Base-by-base conservation (phyloP, 2,888 invertebrate genomes). In the Drosophila koepferae region DNA sequence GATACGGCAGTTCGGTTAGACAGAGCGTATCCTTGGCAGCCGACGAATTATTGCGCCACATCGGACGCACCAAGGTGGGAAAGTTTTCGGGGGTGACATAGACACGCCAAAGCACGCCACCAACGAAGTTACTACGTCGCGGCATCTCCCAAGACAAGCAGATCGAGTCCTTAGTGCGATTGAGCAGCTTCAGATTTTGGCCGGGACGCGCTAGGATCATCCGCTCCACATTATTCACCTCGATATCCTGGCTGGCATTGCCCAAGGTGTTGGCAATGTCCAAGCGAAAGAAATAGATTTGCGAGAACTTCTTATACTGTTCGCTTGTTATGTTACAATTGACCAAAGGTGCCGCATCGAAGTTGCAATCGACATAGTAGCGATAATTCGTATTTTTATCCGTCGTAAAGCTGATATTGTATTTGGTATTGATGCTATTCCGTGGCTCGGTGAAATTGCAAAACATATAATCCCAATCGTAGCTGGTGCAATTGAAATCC, bases 401-500 rank as follows among this genome's bases (percentile, higher is more conserved):
- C 0, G 74, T 81, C 5, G 77, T 76, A 55, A 82, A 91, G 54
- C 83, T 87, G 5, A 91, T 72, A 58, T 92, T 92, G 83, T 95
- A 96, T 9, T 91, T 92, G 0, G 96, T 96, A 23, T 81, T 74
- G 14, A 96, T 92, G 74, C 94, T 94, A 91, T 93, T 95, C 93
- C 94, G 86, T 1, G 95, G 95, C 53, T 94, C 94, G 0, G 94
- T 95, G 96, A 97, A 98, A 2, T 95, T 94, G 90, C 98, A 98
- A 16, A 95, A 95, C 80, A 98, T 93, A 82, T 95, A 95, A 61
- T 96, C 95, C 93, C 96, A 96, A 91, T 97, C 96, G 76, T 94
- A 93, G 14, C 97, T 96, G 56, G 95, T 93, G 90, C 98, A 98
- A 34, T 93, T 93, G 86, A 98, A 97, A 91, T 97, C 95, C 10